Conservation (phyloP, 2,113 vertebrate genomes). For the Campylomormyrus tamandua region DNA sequence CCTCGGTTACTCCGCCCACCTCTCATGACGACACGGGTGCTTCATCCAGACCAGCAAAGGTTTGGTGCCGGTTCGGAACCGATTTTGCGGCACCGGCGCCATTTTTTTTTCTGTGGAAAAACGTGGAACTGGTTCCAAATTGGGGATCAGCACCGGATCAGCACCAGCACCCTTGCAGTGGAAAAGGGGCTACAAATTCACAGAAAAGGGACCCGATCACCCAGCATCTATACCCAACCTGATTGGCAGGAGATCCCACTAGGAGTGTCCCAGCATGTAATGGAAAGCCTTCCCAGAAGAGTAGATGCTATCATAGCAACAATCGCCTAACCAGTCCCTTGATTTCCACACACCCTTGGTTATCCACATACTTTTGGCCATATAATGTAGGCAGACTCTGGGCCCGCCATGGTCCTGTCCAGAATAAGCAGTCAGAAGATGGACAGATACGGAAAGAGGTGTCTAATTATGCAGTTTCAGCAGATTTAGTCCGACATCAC, state of each 20-base stretch:
- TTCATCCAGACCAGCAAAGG: too few relatives aligned
- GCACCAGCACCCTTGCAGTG: too few relatives aligned
- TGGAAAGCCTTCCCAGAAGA: not conserved
- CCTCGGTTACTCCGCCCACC: too few relatives aligned
- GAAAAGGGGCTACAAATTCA: not conserved
- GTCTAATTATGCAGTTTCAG: not conserved
- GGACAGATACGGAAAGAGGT: not conserved
- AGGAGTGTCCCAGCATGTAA: not conserved
- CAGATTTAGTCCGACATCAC: not conserved
- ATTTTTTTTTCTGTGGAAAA: too few relatives aligned
- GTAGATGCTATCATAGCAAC: not conserved
- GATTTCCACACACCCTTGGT: not conserved
- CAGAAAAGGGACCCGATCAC: not conserved
- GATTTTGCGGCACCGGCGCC: too few relatives aligned
- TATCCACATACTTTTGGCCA: not conserved
- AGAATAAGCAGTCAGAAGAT: not conserved
- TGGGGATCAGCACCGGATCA: too few relatives aligned
- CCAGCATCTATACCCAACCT: not conserved
- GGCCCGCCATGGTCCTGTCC: not conserved
- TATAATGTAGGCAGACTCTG: not conserved
- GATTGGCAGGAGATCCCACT: not conserved
- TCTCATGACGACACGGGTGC: too few relatives aligned
- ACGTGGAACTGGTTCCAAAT: too few relatives aligned
- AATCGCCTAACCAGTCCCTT: not conserved
- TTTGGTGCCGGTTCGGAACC: too few relatives aligned